Evolutionary conservation across 2,113 vertebrate genomes (phyloP).

Genomic region (Gymnarchus niloticus): DNA sequence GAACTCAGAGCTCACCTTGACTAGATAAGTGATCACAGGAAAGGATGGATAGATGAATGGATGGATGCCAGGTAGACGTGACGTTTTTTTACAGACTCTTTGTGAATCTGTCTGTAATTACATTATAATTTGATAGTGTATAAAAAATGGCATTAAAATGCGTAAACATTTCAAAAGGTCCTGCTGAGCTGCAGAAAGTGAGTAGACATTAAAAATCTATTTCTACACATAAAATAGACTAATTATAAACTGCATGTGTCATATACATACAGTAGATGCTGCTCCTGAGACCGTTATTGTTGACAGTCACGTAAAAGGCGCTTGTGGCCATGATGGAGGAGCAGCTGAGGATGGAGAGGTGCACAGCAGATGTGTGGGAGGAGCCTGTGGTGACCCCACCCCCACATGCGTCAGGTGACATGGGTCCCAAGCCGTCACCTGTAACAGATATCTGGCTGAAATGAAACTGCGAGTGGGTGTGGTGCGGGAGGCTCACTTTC

Average conservation of each 20-base stretch:
- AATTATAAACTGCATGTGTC: too few relatives aligned
- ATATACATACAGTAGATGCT: too few relatives aligned
- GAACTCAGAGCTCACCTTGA: too few relatives aligned
- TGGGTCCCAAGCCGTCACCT: not conserved
- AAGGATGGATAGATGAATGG: not conserved
- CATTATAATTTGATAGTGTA: not conserved
- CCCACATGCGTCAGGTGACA: not conserved
- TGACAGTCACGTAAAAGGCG: not conserved
- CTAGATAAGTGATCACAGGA: not conserved
- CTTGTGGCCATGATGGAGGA: not conserved
- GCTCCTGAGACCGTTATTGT: not conserved
- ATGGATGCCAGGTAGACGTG: not conserved
- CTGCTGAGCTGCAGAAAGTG: not conserved
- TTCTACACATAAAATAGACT: too few relatives aligned
- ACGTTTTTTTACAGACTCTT: not conserved
- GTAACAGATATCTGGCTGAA: conserved; percentile 15
- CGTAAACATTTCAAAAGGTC: not conserved
- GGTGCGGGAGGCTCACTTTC: conserved; percentile 65
- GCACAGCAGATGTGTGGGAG: not conserved
- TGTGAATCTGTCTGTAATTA: not conserved
- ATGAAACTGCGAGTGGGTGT: conserved; percentile 34
- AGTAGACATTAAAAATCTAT: not conserved
- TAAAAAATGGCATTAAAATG: not conserved
- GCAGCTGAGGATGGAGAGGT: not conserved
- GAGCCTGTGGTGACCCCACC: not conserved